Evolutionary conservation across 2,113 vertebrate genomes (phyloP), one percentile per base, ranked within the genome.

Genomic region (Megaceryle maxima): DNA sequence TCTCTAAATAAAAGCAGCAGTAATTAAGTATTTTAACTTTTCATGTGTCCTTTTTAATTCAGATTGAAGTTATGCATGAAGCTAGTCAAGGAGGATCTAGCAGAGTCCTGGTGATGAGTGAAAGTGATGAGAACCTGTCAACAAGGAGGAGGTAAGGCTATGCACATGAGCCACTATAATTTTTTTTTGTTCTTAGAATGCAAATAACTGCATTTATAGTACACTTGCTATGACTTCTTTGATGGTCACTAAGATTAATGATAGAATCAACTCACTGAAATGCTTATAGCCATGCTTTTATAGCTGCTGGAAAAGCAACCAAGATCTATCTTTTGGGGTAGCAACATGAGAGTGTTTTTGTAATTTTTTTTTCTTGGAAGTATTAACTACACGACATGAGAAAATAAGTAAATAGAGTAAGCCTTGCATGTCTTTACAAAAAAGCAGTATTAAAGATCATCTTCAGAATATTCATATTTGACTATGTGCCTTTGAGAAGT

Each of bases 41-140:
- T 80, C 87, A 76, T n/a, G 18, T 74, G 19, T 93, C 46, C 82
- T 96, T 87, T 94, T 33, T 82, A 29, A 28, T 91, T 69, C 86
- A 99, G 99, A 99, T 99, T 94, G 99, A 99, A 97, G 99, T 99
- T 80, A 98, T 98, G 98, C 99, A 98, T 51, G 99, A 99, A 97
- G 98, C 98, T 46, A 98, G 98, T 80, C 99, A 98, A 92, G 98
- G 98, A 78, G 98, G 98, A 9, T 98, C 98, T 56, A 99, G 98
- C 83, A 98, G 98, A 72, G 91, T 98, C 37, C 88, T 98, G 37
- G 96, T 98, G 73, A 97, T 98, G 88, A 98, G 96, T 31, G 98
- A 98, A 88, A 98, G 98, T 2, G 98, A 98, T 77, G 98, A 99
- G 97, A 98, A 98, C 74, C 97, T 99, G 76, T 98, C 98, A 51